phyloP scores from a whole-genome alignment of 2,113 vertebrate species.

The Macaca fascicularis region DNA sequence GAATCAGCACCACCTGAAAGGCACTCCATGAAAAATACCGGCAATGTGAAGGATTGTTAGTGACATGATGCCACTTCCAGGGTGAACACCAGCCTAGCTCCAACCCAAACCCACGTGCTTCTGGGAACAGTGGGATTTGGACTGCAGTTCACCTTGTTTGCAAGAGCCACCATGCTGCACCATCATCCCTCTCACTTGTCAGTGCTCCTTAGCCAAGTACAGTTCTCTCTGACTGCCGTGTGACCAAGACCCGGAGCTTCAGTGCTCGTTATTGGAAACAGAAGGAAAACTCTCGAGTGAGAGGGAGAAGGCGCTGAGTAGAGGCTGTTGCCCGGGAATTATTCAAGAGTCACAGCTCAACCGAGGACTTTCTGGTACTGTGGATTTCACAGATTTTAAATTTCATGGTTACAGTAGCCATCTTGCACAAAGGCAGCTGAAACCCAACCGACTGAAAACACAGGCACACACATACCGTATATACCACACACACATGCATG shows the following conservation, averaged over 20 bases:
- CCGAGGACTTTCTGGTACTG: background rate
- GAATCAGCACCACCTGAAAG: background rate
- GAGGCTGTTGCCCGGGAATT: background rate
- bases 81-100: background rate
- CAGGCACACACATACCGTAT: background rate
- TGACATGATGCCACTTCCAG: background rate
- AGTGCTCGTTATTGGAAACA: background rate
- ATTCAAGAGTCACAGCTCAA: background rate
- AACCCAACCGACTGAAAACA: background rate
- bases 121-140: background rate
- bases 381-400: background rate
- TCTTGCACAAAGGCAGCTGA: background rate
- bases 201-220: background rate
- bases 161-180: background rate
- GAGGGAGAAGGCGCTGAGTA: no score
- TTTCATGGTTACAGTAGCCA: background rate
- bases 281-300: background rate
- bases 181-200: background rate
- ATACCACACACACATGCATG: background rate
- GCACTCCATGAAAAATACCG: background rate
- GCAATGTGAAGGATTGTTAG: background rate
- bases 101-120: background rate
- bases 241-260: background rate
- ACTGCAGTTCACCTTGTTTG: background rate
- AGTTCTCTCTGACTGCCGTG: background rate